phyloP scores from a whole-genome alignment of 2,113 vertebrate genomes.

The Brachirus orientalis region DNA sequence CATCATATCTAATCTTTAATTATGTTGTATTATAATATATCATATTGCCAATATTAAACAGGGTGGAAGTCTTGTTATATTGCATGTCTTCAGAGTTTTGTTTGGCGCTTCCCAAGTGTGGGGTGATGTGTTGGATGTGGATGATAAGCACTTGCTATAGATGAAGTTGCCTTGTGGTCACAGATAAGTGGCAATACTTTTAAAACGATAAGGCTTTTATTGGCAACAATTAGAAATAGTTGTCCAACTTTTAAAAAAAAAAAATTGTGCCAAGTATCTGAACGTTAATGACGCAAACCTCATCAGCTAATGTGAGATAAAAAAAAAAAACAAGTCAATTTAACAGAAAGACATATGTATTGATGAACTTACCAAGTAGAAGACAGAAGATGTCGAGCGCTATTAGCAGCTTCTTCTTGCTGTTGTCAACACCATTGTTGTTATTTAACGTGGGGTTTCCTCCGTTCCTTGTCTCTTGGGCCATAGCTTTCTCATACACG shows the following conservation, averaged over 20 bases:
- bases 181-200: conserved; percentile 46
- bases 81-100: background rate
- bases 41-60: too few relatives aligned
- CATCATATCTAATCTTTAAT: too few relatives aligned
- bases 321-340: background rate
- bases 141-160: conserved; percentile 55
- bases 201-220: conserved; percentile 47
- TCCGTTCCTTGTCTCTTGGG: conserved; percentile 94
- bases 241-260: background rate
- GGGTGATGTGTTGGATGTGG: conserved; percentile 17
- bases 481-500: conserved; percentile 98
- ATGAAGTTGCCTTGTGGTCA: conserved; percentile 32
- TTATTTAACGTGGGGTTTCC: conserved; percentile 90
- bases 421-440: conserved; percentile 84
- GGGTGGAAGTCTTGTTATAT: background rate
- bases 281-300: background rate
- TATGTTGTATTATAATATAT: too few relatives aligned
- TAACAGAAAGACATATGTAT: background rate
- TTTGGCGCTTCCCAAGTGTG: background rate
- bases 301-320: conserved; percentile 1
- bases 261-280: too few relatives aligned
- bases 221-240: conserved; percentile 25
- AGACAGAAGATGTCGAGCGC: conserved; percentile 94
- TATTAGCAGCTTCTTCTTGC: conserved; percentile 90
- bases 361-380: conserved; percentile 88